phyloP scores from a whole-genome alignment of 2,888 invertebrate genomes.

The Pteria penguin region DNA sequence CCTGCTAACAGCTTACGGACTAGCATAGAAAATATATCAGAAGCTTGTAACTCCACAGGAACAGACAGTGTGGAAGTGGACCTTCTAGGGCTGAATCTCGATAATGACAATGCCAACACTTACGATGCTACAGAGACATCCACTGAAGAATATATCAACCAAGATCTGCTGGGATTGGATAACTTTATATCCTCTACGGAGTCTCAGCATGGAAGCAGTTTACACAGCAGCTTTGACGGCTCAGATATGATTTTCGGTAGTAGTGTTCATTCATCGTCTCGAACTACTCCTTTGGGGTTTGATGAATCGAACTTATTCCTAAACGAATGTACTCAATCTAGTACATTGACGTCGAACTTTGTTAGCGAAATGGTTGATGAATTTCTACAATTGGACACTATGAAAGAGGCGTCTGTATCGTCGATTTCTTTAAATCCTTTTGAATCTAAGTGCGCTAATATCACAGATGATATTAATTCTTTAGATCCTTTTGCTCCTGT shows the following conservation, averaged over 20 bases:
- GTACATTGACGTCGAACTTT: constrained; percentile 55
- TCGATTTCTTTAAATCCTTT: constrained; percentile 27
- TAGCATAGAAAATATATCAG: constrained; percentile 64
- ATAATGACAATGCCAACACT: constrained; percentile 28
- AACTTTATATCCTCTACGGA: constrained; percentile 51
- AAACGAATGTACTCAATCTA: constrained; percentile 33
- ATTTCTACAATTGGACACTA: constrained; percentile 61
- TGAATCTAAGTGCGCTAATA: constrained; percentile 24
- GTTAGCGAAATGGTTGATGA: constrained; percentile 67
- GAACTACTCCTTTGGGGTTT: constrained; percentile 64
- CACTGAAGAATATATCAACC: constrained; percentile 46
- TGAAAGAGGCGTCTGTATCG: constrained; percentile 38
- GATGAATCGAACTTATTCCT: constrained; percentile 52
- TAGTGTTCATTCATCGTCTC: constrained; percentile 62
- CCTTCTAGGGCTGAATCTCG: constrained; percentile 56
- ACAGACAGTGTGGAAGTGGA: constrained; percentile 49
- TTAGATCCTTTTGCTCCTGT: constrained; percentile 39
- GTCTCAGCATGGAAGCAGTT: constrained; percentile 30
- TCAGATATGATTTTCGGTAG: constrained; percentile 37
- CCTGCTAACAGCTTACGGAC: constrained; percentile 64
- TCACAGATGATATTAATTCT: constrained; percentile 8
- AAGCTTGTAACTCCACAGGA: constrained; percentile 20
- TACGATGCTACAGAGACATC: not conserved
- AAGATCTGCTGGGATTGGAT: constrained; percentile 69
- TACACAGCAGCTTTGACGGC: constrained; percentile 40